Percentiles rank a stretch among this genome's conserved stretches.
phyloP scores from a whole-genome alignment of 2,797 vertebrate genomes.

The Coccyzus lansbergi region DNA sequence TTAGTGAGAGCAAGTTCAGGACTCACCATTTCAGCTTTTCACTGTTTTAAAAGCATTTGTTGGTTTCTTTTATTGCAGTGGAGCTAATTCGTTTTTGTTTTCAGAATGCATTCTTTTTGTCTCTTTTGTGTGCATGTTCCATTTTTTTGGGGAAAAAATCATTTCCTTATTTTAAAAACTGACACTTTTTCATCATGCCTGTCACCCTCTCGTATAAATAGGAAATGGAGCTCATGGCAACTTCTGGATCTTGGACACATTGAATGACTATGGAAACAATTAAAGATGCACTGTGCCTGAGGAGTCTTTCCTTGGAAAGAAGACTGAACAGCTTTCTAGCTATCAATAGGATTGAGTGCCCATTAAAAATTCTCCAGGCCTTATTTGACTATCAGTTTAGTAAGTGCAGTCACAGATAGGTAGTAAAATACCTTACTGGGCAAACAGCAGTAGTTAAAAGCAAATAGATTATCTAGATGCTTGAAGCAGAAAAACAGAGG shows the following conservation, averaged over 20 bases:
- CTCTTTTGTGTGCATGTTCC: constrained; percentile 21
- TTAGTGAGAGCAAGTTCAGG: constrained; percentile 50
- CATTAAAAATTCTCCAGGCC: not conserved
- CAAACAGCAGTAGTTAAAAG: constrained; percentile 11
- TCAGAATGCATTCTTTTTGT: not conserved
- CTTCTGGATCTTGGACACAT: not conserved
- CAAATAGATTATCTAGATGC: not conserved
- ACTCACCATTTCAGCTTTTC: not conserved
- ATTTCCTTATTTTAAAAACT: constrained; percentile 6
- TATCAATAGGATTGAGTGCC: not conserved
- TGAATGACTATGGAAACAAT: constrained; percentile 6
- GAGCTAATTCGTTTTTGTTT: constrained; percentile 17
- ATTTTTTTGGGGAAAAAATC: rapidly evolving
- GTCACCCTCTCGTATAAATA: not conserved
- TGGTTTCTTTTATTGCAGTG: constrained; percentile 29
- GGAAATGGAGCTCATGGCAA: not conserved
- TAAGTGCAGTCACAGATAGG: not conserved
- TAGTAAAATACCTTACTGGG: not conserved
- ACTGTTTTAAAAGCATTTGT: constrained; percentile 35
- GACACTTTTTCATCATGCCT: not conserved
- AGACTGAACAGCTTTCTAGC: not conserved
- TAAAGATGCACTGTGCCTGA: not conserved
- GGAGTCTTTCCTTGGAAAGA: not conserved
- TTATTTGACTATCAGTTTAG: not conserved
- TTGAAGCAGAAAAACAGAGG: not conserved